These are phyloP conservation scores for Cosmia trapezina DNA, from an alignment of 2,888 invertebrate genomes.

Conservation along the genomic window DNA sequence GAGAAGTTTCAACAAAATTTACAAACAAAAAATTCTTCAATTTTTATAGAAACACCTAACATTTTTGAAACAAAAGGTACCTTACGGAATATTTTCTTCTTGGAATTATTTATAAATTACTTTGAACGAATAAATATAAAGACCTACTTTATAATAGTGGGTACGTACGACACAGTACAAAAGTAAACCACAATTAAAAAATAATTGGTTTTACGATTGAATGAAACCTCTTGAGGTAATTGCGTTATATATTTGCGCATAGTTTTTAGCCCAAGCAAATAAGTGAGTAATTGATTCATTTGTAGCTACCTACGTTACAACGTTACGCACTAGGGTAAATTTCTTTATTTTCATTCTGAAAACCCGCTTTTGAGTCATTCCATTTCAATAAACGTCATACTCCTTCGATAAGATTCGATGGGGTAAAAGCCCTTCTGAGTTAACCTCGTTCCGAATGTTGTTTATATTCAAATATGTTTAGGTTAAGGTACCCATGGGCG, in stretches of 20 bases:
- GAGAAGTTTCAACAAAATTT: too few species aligned
- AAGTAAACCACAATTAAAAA: not conserved
- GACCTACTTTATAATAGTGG: not conserved
- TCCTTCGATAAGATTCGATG: not conserved
- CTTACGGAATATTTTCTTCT: not conserved
- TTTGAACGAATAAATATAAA: constrained; percentile 2
- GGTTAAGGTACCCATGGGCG: too few species aligned
- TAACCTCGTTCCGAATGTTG: not conserved
- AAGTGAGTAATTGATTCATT: not conserved
- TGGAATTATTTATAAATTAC: not conserved
- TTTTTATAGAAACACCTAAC: not conserved
- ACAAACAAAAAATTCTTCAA: not conserved
- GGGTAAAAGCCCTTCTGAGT: not conserved
- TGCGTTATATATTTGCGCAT: too few species aligned
- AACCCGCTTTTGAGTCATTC: constrained; percentile 10
- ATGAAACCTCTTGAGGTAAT: constrained; percentile 4
- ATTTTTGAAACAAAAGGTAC: not conserved
- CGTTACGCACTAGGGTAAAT: not conserved
- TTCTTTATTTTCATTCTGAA: not conserved
- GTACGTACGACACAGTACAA: not conserved
- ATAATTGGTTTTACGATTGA: constrained; percentile 1
- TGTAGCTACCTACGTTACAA: not conserved
- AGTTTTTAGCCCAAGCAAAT: not conserved
- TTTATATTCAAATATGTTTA: too few species aligned
- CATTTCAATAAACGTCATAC: not conserved